These are phyloP conservation scores for Triplophysa yarkandensis DNA, from an alignment of 2,797 vertebrate species.

Conservation along the genomic window DNA sequence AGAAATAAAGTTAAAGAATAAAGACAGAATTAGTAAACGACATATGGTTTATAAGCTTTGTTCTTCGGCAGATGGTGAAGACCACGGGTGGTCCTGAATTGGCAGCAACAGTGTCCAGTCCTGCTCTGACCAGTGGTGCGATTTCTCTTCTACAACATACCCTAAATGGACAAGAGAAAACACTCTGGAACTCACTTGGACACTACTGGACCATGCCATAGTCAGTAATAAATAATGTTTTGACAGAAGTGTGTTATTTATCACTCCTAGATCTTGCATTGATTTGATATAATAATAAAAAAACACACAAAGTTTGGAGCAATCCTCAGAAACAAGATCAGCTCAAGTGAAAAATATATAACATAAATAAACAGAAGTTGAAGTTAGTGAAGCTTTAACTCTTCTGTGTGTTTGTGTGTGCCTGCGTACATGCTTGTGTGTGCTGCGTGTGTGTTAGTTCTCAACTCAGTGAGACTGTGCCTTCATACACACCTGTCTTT, in stretches of 20 bases:
- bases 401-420: background rate
- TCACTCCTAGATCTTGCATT: too few relatives aligned
- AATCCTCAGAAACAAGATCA: background rate
- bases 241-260: background rate
- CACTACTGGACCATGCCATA: slow-evolving; percentile 75
- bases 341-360: too few relatives aligned
- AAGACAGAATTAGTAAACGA: background rate
- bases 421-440: too few relatives aligned
- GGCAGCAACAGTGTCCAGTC: slow-evolving; percentile 70
- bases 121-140: slow-evolving; percentile 81
- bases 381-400: background rate
- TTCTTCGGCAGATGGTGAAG: slow-evolving; percentile 76
- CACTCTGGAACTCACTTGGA: slow-evolving; percentile 82
- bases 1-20: background rate
- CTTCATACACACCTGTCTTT: slow-evolving; percentile 79
- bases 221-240: slow-evolving; percentile 46
- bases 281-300: background rate
- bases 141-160: slow-evolving; percentile 75
- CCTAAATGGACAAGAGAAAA: slow-evolving; percentile 71
- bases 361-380: too few relatives aligned
- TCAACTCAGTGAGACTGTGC: slow-evolving; percentile 62
- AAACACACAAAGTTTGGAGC: background rate
- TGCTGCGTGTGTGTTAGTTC: slow-evolving; percentile 65
- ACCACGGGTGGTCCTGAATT: slow-evolving; percentile 76
- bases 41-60: background rate